Conservation (phyloP, 1,140 invertebrate genomes). For the Zaprionus tsacasi region DNA sequence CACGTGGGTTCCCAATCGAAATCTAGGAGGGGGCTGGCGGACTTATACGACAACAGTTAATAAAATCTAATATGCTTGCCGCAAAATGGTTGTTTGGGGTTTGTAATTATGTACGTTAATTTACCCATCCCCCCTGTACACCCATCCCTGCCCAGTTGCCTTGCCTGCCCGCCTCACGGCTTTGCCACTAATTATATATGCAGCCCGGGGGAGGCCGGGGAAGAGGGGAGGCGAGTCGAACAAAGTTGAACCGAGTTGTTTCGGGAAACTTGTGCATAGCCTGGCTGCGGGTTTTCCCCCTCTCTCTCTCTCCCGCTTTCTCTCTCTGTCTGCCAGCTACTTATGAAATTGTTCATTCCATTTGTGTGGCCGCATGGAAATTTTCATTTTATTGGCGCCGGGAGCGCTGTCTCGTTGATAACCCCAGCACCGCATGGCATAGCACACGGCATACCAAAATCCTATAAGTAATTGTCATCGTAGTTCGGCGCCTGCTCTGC, state of each 20-base stretch:
- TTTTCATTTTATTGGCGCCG: conserved; percentile 80
- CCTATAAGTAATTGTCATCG: conserved; percentile 80
- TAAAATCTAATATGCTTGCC: conserved; percentile 81
- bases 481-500: conserved; percentile 59
- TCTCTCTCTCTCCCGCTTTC: neutral
- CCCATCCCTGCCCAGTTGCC: neutral
- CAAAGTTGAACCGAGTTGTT: conserved; percentile 16
- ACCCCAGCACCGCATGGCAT: conserved; percentile 20
- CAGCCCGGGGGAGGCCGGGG: conserved; percentile 48
- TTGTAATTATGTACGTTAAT: conserved; percentile 81
- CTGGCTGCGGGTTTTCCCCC: conserved; percentile 3
- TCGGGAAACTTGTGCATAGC: conserved; percentile 46
- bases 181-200: conserved; percentile 70
- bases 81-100: conserved; percentile 77
- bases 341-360: conserved; percentile 68
- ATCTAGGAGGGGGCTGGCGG: neutral
- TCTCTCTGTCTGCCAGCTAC: conserved; percentile 48
- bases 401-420: conserved; percentile 58
- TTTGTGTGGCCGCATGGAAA: conserved; percentile 73
- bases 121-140: conserved; percentile 13
- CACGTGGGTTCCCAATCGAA: conserved; percentile 5
- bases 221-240: conserved; percentile 23
- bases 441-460: conserved; percentile 66
- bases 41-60: conserved; percentile 60
- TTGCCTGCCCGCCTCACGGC: conserved; percentile 5